Base-by-base conservation (phyloP, 1,140 invertebrate genomes). In the Macrosteles quadrilineatus region DNA sequence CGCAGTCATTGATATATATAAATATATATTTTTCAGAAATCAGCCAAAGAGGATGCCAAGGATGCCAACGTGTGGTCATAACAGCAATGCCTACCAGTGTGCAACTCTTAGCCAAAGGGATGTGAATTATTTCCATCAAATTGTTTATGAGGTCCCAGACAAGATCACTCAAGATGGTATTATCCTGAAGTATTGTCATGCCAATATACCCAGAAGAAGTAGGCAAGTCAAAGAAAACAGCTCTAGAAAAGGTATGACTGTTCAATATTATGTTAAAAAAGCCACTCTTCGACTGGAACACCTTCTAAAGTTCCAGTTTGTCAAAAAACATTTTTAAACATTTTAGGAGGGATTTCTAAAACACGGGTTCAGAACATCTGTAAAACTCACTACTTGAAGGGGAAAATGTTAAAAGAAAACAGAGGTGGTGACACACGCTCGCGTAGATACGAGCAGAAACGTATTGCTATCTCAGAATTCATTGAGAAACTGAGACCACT, bases 41-140 rank as follows among this genome's bases (percentile, higher is more conserved):
- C 6, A 17, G 6, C 23, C 23, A 11, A 55, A 55, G 19, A 25
- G 19, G 17, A 11, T 25, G 6, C 50, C 19, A 19, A 17, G 6
- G 17, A 17, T 55, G 17, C 9, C 50, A 11, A 55, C 17, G 6
- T 55, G 50, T 25, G 50, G 50, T 55, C 50, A 55, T 25, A 19
- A 17, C 23, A 25, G 9, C 17, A 25, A 55, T 6, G 23, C 50
- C 23, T 25, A 19, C 17, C 17, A 55, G 50, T 55, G 23, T 25
- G 23, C 50, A 6, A 21, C 17, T 6, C 50, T 55, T 17, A 11
- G 6, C 19, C 17, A 19, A 55, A 55, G 50, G 23, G 50, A 55
- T 55, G 50, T 55, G 19, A 55, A 55, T 55, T 19, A 55, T 19
- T 55, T 55, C 50, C 23, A 55, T 9, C 50, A 55, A 6, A 21